Percentiles rank a stretch among this genome's conserved stretches.
Conservation (phyloP, 2,113 vertebrate genomes). For the Brienomyrus longianalis region DNA sequence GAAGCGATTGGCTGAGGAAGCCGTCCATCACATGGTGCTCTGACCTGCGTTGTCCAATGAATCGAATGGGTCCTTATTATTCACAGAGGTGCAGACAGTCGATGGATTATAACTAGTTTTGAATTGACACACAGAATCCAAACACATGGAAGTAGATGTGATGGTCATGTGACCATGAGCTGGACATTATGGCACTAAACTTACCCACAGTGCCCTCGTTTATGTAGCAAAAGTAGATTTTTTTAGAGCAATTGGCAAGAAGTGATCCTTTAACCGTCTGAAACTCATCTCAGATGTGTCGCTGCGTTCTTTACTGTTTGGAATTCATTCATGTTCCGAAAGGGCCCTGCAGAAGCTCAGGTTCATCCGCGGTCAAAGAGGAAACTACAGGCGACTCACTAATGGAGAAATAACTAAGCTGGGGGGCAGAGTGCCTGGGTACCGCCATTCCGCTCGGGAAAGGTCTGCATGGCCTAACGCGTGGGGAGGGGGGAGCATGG, state of each 20-base stretch:
- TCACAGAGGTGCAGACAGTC: neutral
- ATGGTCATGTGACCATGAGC: neutral
- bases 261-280: neutral
- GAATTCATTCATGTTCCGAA: neutral
- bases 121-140: neutral
- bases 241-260: neutral
- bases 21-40: neutral
- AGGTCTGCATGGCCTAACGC: neutral
- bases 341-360: neutral
- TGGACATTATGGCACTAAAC: neutral
- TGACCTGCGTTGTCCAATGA: neutral
- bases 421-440: neutral
- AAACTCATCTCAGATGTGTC: neutral
- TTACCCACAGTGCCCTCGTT: neutral
- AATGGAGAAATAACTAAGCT: neutral
- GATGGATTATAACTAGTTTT: neutral
- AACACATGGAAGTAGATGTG: neutral
- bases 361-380: neutral
- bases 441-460: neutral
- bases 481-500: neutral
- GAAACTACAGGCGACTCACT: neutral
- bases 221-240: neutral
- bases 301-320: neutral
- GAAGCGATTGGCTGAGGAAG: neutral
- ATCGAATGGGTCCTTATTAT: neutral